These are phyloP conservation scores for Calameuta filiformis DNA, from an alignment of 2,888 invertebrate genomes.

Conservation along the genomic window DNA sequence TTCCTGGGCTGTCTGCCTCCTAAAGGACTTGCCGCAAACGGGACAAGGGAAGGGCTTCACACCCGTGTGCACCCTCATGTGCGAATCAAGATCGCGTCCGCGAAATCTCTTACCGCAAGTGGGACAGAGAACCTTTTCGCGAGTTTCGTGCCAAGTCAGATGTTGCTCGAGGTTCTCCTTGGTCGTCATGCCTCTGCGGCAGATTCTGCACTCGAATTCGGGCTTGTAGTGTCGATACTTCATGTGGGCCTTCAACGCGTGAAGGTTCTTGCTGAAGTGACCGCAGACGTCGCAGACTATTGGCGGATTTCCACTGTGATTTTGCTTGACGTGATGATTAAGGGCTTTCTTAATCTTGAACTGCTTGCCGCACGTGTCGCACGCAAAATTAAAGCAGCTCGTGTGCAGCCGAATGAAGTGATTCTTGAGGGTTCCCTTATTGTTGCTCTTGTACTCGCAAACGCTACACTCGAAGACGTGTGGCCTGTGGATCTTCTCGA, in stretches of 20 bases:
- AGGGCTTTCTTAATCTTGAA: slow-evolving; percentile 48
- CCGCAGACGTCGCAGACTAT: slow-evolving; percentile 53
- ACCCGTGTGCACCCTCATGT: slow-evolving; percentile 54
- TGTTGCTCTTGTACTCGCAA: slow-evolving; percentile 47
- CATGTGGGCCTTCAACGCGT: slow-evolving; percentile 49
- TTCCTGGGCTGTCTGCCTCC: slow-evolving; percentile 44
- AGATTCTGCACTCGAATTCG: slow-evolving; percentile 44
- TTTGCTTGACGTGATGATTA: slow-evolving; percentile 46
- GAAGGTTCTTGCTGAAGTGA: slow-evolving; percentile 45
- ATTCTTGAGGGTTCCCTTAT: slow-evolving; percentile 46
- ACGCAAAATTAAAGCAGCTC: slow-evolving; percentile 40
- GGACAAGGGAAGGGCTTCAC: slow-evolving; percentile 50
- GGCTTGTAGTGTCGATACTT: slow-evolving; percentile 49
- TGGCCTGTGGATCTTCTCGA: slow-evolving; percentile 23
- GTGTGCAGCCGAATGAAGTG: slow-evolving; percentile 48
- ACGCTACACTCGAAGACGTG: slow-evolving; percentile 33
- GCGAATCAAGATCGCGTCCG: slow-evolving; percentile 46
- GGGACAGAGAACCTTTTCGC: slow-evolving; percentile 48
- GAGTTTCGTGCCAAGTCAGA: slow-evolving; percentile 47
- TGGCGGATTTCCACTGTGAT: slow-evolving; percentile 42
- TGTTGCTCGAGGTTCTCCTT: slow-evolving; percentile 46
- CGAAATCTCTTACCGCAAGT: slow-evolving; percentile 49
- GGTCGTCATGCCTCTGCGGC: slow-evolving; percentile 48
- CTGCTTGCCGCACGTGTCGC: slow-evolving; percentile 45
- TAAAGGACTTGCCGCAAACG: slow-evolving; percentile 45